Base-by-base conservation (phyloP, 2,888 invertebrate genomes). In the Pediacus dermestoides region DNA sequence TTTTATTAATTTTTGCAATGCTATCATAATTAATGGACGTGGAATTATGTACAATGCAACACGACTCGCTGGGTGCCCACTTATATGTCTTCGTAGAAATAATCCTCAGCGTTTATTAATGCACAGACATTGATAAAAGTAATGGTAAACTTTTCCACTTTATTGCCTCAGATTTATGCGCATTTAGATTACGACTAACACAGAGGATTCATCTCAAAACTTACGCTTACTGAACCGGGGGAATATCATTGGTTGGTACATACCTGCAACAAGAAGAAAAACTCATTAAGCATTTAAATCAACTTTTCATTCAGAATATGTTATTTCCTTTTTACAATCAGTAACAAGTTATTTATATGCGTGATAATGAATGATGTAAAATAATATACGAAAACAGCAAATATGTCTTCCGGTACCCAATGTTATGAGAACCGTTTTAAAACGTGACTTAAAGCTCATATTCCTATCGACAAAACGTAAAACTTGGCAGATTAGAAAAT, bases 181-280 rank as follows among this genome's bases (percentile, higher is more conserved):
- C n/a, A 18, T 18, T 7, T 18, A 18, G 21, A 18, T 18, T 18
- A 18, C n/a, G 21, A 18, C 18, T 28, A 23, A 28, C 33, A 35
- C 13, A 37, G 16, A 32, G 27, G 37, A 41, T 33, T 37, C 27
- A 33, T 33, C 28, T 32, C 23, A 15, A 34, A 13, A 31, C 30
- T 40, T 40, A 36, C 36, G 31, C 14, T 16, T 9, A 2, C 9
- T 10, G 4, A 22, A 18, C 18, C 25, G 11, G 31, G 25, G 15
- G n/a, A 12, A 28, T 21, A 27, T 14, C 11, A 21, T 12, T 13
- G 7, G 2, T 23, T 2, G 25, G 37, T 48, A 48, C 48, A 38
- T 34, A 48, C 48, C 48, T 48, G 48, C 16, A 48, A 48, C 48
- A 48, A 43, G 35, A 37, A 16, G 15, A 36, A 33, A 39, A 32